Percentiles rank a stretch among this genome's conserved stretches.
phyloP scores from a whole-genome alignment of 92 coral and sea anemone genomes.

The Bergia puertoricense region DNA sequence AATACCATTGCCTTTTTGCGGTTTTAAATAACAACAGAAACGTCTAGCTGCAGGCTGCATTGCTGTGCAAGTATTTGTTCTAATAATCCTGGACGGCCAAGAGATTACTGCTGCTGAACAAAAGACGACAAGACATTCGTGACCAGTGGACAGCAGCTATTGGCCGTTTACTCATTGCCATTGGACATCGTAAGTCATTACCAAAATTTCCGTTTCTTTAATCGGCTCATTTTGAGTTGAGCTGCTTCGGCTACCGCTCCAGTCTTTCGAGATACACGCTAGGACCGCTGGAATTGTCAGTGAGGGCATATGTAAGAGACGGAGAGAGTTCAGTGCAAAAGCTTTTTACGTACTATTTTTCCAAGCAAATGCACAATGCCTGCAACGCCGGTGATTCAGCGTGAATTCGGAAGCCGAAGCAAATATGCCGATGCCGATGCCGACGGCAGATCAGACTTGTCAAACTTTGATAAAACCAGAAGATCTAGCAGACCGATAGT shows the following conservation, averaged over 20 bases:
- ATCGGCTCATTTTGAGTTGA: not conserved
- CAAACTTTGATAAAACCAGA: conserved; percentile 3
- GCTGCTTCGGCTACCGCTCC: not conserved
- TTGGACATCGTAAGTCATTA: not conserved
- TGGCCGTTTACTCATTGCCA: not conserved
- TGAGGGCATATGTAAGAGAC: not conserved
- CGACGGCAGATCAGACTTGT: not conserved
- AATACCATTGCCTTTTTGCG: not conserved
- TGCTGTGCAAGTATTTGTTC: not conserved
- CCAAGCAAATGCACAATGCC: not conserved
- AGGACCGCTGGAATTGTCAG: not conserved
- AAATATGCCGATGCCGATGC: not conserved
- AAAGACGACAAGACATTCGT: not conserved
- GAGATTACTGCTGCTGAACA: not conserved
- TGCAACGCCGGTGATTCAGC: not conserved
- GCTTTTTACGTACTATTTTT: not conserved
- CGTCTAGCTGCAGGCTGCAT: not conserved
- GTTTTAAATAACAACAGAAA: not conserved
- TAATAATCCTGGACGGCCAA: not conserved
- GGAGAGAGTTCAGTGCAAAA: not conserved
- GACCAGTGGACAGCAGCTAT: not conserved
- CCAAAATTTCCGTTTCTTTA: not conserved
- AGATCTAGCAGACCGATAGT: conserved; percentile 1
- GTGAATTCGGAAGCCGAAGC: not conserved
- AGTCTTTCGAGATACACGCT: not conserved